Evolutionary conservation across 1,140 invertebrate genomes (phyloP), one percentile per base, ranked within the genome.

Genomic region (Aphaenogaster rudis): DNA sequence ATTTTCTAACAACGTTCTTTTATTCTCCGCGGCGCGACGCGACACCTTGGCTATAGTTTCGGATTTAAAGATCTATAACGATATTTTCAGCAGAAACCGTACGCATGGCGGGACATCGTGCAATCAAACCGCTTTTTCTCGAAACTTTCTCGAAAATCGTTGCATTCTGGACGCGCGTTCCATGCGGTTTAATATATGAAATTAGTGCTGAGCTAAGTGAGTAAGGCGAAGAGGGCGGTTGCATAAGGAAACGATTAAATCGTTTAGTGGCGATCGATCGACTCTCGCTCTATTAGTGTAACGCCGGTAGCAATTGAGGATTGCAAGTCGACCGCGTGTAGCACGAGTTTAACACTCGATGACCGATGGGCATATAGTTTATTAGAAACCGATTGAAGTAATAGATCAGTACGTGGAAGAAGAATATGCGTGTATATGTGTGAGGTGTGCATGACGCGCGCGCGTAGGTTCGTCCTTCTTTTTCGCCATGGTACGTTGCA

Each of bases 391-490:
- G 48, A 50, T 48, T 79, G 48, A 59, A 86, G 4, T 71, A 66
- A 87, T 50, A n/a, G 28, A 79, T 61, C 21, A 28, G 9, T 52
- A 28, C 67, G 28, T 50, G 67, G 21, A 61, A 79, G 21, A 64
- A 79, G 42, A 33, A 72, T 61, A 45, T 39, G 11, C n/a, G 45
- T 80, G 13, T 17, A 1, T 21, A 42, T 42, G 11, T 57, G 4
- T 67, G 28, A 64, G 4, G 45, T 67, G 64, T 45, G 71, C 45
- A 63, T 52, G 21, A 87, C 33, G 85, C 8, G 66, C 11, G 48
- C 48, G 63, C 90, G 85, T 88, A 89, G 85, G 88, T 88, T 91
- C 85, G 71, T 91, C 80, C 64, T 90, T 90, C 76, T 89, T 89
- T 88, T 79, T 87, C 69, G 69, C 33, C 36, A 74, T 52, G 86